Percentiles rank a stretch among this genome's conserved stretches.
These are phyloP conservation scores for Troides aeacus DNA, from an alignment of 2,888 invertebrate genomes.

Conservation along the genomic window DNA sequence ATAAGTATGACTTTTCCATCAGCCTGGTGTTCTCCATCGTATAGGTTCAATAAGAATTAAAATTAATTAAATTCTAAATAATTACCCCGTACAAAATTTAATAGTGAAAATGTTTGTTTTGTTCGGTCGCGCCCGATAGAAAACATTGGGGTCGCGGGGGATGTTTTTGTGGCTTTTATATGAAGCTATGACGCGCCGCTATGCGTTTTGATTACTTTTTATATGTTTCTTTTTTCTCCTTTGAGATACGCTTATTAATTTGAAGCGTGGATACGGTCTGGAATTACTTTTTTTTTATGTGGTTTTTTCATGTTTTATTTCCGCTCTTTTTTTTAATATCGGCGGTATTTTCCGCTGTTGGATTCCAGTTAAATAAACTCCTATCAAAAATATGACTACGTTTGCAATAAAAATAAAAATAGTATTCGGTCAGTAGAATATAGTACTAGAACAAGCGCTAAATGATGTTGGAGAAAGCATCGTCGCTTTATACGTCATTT, in stretches of 20 bases:
- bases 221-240: conserved; percentile 15
- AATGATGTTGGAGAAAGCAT: too few relatives aligned
- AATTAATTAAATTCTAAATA: conserved; percentile 1
- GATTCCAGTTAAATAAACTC: too few relatives aligned
- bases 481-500: too few relatives aligned
- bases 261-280: background rate
- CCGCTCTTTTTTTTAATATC: background rate
- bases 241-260: background rate
- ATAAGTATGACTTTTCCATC: too few relatives aligned
- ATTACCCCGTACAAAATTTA: conserved; percentile 7
- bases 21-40: too few relatives aligned
- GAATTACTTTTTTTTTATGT: background rate
- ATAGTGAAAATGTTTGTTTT: conserved; percentile 17
- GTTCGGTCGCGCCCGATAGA: background rate
- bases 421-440: too few relatives aligned
- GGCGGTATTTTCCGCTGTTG: too few relatives aligned
- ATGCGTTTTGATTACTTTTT: conserved; percentile 22
- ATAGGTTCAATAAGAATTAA: background rate
- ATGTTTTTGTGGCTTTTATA: conserved; percentile 12
- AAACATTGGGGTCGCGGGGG: conserved; percentile 12
- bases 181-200: conserved; percentile 5
- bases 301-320: too few relatives aligned
- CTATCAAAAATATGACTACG: too few relatives aligned
- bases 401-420: too few relatives aligned
- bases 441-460: too few relatives aligned